Percentiles rank a stretch among this genome's conserved stretches.
Evolutionary conservation across 2,113 vertebrate species (phyloP).

Genomic region (Daphoenositta chrysoptera): DNA sequence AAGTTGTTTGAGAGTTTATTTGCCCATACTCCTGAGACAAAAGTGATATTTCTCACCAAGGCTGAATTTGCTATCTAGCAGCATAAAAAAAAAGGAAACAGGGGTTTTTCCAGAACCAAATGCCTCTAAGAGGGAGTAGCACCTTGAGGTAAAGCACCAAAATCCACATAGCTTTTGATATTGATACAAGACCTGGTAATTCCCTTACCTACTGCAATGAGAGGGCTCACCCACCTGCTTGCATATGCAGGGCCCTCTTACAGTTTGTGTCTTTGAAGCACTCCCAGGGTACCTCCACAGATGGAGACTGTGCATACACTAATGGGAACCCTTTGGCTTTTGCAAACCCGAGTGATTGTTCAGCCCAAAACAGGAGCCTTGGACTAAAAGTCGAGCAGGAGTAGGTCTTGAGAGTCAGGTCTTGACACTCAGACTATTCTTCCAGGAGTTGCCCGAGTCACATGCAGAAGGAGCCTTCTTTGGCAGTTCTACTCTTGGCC

Average conservation of each 20-base stretch:
- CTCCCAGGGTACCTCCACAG: neutral
- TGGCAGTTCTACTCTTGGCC: neutral
- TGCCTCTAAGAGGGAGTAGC: neutral
- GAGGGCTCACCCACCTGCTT: neutral
- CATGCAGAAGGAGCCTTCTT: neutral
- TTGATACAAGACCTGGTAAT: neutral
- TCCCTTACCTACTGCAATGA: neutral
- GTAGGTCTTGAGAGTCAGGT: neutral
- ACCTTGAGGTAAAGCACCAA: neutral
- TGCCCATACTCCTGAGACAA: neutral
- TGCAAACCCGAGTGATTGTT: neutral
- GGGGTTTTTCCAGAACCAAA: neutral
- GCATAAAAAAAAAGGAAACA: neutral
- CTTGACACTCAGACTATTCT: neutral
- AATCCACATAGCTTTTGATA: neutral
- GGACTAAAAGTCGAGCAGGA: neutral
- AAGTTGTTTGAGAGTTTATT: neutral
- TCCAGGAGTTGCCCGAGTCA: neutral
- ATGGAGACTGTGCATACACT: no score
- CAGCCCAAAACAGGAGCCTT: neutral
- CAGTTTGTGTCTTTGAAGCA: neutral
- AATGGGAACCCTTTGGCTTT: neutral
- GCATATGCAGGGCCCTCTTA: neutral
- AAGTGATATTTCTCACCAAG: neutral
- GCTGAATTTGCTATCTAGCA: neutral